A percentile compares a stretch with the other conserved stretches of the same genome.
Evolutionary conservation across 2,797 vertebrate genomes (phyloP).

Genomic region (Siniperca scherzeri): DNA sequence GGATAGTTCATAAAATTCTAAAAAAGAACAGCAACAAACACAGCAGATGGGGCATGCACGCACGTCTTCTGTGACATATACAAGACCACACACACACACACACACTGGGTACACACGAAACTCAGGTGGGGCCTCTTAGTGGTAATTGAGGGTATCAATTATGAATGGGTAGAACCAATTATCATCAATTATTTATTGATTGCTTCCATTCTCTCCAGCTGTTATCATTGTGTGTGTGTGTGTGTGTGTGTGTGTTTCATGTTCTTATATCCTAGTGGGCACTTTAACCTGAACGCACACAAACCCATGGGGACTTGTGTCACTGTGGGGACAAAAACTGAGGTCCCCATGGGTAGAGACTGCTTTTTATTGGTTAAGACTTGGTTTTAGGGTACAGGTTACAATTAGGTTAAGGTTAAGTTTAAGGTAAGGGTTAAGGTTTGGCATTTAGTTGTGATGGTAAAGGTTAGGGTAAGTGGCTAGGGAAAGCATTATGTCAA

Average conservation of each 20-base stretch:
- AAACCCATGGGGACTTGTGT: too few relatives aligned
- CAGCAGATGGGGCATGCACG: constrained; percentile 18
- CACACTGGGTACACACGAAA: background rate
- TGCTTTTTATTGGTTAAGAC: too few relatives aligned
- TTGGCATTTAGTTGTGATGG: too few relatives aligned
- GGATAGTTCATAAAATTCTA: background rate
- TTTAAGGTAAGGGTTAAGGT: too few relatives aligned
- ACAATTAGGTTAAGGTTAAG: too few relatives aligned
- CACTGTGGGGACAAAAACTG: too few relatives aligned
- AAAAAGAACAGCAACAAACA: constrained; percentile 5
- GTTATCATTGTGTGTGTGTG: constrained; percentile 43
- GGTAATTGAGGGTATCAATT: constrained; percentile 77
- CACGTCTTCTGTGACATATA: constrained; percentile 18
- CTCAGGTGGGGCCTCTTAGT: constrained; percentile 60
- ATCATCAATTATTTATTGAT: constrained; percentile 75
- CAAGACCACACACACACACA: constrained; percentile 12
- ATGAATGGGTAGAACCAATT: constrained; percentile 79
- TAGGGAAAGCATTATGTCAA: too few relatives aligned
- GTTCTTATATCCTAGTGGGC: too few relatives aligned
- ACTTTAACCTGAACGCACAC: too few relatives aligned
- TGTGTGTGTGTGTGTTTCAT: constrained; percentile 19
- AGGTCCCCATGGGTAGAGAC: too few relatives aligned
- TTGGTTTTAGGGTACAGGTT: too few relatives aligned
- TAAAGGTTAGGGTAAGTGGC: too few relatives aligned
- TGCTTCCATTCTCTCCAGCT: constrained; percentile 72